These are phyloP conservation scores for Catharus minimus DNA, from an alignment of 2,113 vertebrate species.

Conservation along the genomic window DNA sequence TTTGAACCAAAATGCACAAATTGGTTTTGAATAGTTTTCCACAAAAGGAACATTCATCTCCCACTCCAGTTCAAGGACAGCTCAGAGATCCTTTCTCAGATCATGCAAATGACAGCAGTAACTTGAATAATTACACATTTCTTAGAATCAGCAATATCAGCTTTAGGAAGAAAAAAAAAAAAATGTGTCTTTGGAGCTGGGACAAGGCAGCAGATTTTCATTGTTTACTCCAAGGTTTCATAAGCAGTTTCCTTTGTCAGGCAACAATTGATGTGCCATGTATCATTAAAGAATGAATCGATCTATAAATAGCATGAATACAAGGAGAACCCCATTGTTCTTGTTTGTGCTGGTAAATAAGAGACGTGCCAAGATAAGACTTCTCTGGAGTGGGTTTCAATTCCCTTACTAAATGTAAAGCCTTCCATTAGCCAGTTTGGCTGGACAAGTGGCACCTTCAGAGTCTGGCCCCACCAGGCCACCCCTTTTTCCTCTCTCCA, in stretches of 20 bases:
- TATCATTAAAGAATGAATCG: not conserved
- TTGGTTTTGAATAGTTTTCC: not conserved
- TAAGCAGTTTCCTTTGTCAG: constrained; percentile 37
- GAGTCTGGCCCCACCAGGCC: not conserved
- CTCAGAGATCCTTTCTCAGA: not conserved
- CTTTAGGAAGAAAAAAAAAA: not conserved
- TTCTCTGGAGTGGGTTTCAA: not conserved
- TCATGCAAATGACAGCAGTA: not conserved
- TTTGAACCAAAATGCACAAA: not conserved
- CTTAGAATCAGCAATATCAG: constrained; percentile 1
- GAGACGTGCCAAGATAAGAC: not conserved
- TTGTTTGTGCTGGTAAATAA: not conserved
- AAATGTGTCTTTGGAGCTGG: not conserved
- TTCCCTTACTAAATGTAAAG: not conserved
- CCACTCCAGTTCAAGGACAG: not conserved
- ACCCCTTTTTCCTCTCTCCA: not conserved
- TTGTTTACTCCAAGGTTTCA: constrained; percentile 41
- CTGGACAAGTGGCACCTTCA: not conserved
- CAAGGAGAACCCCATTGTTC: constrained; percentile 52
- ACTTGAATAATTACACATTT: not conserved
- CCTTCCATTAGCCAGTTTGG: not conserved
- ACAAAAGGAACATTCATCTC: not conserved
- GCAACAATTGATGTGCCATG: constrained; percentile 5
- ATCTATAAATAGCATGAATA: constrained; percentile 54
- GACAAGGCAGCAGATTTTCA: constrained; percentile 25